Evolutionary conservation across 2,797 vertebrate species (phyloP).

Genomic region (Mionectes olivaceus): DNA sequence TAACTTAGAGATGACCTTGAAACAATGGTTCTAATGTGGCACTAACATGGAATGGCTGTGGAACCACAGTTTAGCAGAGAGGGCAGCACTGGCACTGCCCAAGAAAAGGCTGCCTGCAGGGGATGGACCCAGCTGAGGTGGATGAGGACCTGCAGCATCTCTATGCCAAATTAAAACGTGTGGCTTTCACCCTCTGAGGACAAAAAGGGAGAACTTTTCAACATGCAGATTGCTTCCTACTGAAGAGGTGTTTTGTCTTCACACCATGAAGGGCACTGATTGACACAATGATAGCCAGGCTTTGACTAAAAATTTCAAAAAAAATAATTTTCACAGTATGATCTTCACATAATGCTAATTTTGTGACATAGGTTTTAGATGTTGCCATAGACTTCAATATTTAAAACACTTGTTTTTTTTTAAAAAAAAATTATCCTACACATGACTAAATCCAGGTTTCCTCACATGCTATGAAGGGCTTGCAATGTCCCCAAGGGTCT

Average conservation of each 20-base stretch:
- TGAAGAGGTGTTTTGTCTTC: background rate
- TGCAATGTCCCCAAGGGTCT: background rate
- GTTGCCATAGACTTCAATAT: background rate
- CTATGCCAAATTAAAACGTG: fast-evolving
- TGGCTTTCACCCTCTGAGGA: background rate
- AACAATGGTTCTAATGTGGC: background rate
- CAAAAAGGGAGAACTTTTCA: background rate
- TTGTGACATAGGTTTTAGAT: background rate
- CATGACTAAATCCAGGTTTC: background rate
- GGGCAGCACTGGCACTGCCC: background rate
- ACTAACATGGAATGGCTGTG: fast-evolving
- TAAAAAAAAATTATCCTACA: background rate
- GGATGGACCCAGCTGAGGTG: fast-evolving
- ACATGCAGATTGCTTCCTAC: background rate
- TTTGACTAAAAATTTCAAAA: background rate
- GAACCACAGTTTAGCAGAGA: background rate
- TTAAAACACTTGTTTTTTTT: background rate
- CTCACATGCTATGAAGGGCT: background rate
- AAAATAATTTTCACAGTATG: background rate
- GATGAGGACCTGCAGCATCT: background rate
- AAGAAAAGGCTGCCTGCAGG: background rate
- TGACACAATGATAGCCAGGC: background rate
- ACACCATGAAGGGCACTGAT: background rate
- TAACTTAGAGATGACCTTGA: background rate
- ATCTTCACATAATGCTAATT: background rate